Percentiles rank a stretch among this genome's conserved stretches.
phyloP scores from a whole-genome alignment of 2,113 vertebrate species.

The Pterocles orientalis region DNA sequence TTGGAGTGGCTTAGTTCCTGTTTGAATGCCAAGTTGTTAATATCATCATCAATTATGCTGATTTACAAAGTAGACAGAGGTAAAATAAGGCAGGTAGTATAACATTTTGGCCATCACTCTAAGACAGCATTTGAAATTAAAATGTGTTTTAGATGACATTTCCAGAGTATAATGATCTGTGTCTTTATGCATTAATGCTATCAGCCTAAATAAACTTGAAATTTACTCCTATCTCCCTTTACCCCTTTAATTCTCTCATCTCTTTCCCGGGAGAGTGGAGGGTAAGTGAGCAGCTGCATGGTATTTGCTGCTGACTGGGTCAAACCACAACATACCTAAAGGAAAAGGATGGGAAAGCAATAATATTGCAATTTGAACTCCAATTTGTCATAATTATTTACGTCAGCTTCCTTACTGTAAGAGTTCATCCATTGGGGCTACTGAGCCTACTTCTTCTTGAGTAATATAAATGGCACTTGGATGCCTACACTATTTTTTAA shows the following conservation, averaged over 20 bases:
- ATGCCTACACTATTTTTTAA: slow-evolving; percentile 13
- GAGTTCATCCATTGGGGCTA: neutral
- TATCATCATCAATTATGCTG: neutral
- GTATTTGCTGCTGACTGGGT: no score
- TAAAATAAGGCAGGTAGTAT: neutral
- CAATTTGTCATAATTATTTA: slow-evolving; percentile 12
- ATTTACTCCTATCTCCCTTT: neutral
- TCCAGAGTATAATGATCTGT: neutral
- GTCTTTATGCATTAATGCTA: neutral
- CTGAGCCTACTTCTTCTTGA: slow-evolving; percentile 26
- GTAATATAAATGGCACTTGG: slow-evolving; percentile 18
- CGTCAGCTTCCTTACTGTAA: neutral
- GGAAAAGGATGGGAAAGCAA: neutral
- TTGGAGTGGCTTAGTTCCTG: neutral
- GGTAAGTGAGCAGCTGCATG: no score
- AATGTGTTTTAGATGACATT: neutral
- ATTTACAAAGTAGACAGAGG: neutral
- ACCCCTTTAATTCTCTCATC: neutral
- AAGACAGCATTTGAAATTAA: neutral
- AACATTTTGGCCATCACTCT: neutral
- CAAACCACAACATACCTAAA: neutral
- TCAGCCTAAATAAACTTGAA: neutral
- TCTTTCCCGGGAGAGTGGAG: no score
- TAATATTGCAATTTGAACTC: neutral
- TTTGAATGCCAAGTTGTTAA: neutral